Conservation (phyloP, 2,797 vertebrate species). For the Vultur gryphus region DNA sequence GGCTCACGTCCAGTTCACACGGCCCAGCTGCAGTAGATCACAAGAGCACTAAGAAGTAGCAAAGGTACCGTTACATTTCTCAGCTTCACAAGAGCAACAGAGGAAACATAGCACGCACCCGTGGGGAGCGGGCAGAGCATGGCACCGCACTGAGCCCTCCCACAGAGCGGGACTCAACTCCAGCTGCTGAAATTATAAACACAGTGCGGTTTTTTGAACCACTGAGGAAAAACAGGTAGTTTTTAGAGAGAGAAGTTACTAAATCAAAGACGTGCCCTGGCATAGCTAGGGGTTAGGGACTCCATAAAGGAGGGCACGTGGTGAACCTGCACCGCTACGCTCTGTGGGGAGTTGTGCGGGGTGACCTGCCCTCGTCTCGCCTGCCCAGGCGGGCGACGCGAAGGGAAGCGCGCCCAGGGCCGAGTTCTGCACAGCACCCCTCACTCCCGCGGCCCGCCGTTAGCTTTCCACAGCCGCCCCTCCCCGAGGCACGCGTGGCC, state of each 20-base stretch:
- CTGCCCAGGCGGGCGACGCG: not conserved
- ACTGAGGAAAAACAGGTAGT: accelerated
- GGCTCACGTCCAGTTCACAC: accelerated
- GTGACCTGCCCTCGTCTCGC: not conserved
- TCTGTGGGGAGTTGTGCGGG: accelerated
- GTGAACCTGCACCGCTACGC: accelerated
- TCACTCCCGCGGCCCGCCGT: no score
- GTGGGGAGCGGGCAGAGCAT: no score
- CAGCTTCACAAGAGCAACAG: not conserved
- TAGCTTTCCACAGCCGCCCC: not conserved
- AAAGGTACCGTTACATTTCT: accelerated
- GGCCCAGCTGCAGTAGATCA: not conserved
- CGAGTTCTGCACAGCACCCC: not conserved
- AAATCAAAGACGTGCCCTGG: accelerated
- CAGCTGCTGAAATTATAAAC: not conserved
- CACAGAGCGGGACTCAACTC: not conserved
- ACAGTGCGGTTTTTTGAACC: accelerated
- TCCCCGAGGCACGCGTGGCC: not conserved
- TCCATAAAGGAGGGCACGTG: accelerated
- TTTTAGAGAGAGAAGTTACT: not conserved
- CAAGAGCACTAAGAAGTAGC: accelerated
- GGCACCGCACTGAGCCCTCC: not conserved
- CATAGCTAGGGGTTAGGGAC: no score
- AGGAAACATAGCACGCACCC: accelerated
- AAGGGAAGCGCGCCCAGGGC: not conserved